These are phyloP conservation scores for Lepus americanus DNA, from an alignment of 2,113 vertebrate genomes.

Conservation along the genomic window DNA sequence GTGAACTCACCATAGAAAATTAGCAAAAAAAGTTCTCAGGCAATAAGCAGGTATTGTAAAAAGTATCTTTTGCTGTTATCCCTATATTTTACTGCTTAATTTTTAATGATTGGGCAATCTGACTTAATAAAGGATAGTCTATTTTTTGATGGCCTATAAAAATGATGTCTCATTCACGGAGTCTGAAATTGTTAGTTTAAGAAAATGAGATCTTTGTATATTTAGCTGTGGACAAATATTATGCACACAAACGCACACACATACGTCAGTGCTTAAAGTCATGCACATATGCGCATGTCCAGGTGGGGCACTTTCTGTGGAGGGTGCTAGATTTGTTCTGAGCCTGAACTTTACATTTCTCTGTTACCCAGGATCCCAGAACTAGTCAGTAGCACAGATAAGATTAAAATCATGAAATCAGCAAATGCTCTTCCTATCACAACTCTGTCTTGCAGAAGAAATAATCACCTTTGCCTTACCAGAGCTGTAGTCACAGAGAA, in stretches of 20 bases:
- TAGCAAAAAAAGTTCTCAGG: not conserved
- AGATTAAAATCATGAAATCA: constrained; percentile 68
- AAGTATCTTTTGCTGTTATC: constrained; percentile 32
- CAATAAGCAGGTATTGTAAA: not conserved
- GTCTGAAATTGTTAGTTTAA: constrained; percentile 53
- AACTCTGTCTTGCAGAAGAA: constrained; percentile 46
- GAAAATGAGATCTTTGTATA: constrained; percentile 31
- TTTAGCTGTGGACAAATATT: not conserved
- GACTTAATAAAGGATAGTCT: constrained; percentile 53
- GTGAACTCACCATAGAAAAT: not conserved
- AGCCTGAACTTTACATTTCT: constrained; percentile 53
- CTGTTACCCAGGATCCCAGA: constrained; percentile 44
- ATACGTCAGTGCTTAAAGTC: not conserved
- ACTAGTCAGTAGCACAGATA: constrained; percentile 33
- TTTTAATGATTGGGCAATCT: constrained; percentile 66
- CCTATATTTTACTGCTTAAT: constrained; percentile 60
- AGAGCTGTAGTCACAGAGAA: constrained; percentile 16
- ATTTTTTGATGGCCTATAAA: constrained; percentile 68
- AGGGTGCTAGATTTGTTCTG: constrained; percentile 44
- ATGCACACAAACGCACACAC: not conserved
- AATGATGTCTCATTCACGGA: constrained; percentile 28
- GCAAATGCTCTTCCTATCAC: constrained; percentile 54
- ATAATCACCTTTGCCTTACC: constrained; percentile 64
- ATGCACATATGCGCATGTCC: not conserved
- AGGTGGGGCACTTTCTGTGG: not conserved